Evolutionary conservation across 2,888 invertebrate genomes (phyloP), one percentile per base, ranked within the genome.

Genomic region (Andricus quercusramuli): DNA sequence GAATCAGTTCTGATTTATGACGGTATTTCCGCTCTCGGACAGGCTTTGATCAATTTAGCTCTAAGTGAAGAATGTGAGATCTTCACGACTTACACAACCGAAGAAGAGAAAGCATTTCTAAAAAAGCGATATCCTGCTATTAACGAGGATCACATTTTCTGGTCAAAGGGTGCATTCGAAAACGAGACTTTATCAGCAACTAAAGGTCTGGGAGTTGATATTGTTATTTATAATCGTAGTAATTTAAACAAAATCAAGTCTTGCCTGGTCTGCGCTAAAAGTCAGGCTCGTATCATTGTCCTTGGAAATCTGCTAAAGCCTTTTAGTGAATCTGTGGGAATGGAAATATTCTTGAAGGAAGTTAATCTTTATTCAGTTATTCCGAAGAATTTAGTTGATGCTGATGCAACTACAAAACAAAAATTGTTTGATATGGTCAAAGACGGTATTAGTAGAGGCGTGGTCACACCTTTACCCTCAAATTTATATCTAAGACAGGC

Each of bases 81-180:
- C 25, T 25, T 25, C 25, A 25, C 25, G 25, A 25, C 25, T 25
- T 25, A 25, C 25, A 25, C 25, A 25, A 25, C 25, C 25, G 25
- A 25, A 25, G 25, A 25, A 25, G 25, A 25, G 25, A 25, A 25
- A 25, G 25, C 25, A 25, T 25, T 25, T 25, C 25, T 25, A 1
- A 25, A 25, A 25, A 25, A 25, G 25, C 25, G 25, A 25, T 25
- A 25, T 25, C 25, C 25, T 25, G 25, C 25, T 25, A 25, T 25
- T 1, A 25, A 25, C 25, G 25, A 25, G 25, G 25, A 25, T 25
- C 25, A 25, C 1, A 25, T 25, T 25, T 25, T 25, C 25, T 25
- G 25, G 25, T 25, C 25, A 25, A 1, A 25, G 32, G 22, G 92
- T 97, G 97, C 96, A 0, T 99, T 99, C 13, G 95, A 88, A 96